Evolutionary conservation across 2,113 vertebrate species (phyloP).

Genomic region (Forbesichthys papilliferus): DNA sequence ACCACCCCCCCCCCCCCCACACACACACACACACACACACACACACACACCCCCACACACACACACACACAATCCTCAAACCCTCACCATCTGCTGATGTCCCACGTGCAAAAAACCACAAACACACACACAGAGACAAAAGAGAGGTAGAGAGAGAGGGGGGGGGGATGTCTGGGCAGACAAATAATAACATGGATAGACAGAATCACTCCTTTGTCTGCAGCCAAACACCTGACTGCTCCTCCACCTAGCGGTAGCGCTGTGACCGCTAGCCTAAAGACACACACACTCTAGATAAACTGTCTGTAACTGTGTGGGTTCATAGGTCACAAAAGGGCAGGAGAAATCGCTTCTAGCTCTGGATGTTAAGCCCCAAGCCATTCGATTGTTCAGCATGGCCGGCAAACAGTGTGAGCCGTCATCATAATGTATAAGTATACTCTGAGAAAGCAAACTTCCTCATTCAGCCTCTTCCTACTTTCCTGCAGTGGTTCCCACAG

Average conservation of each 20-base stretch:
- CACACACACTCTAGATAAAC: background rate
- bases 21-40: constrained; percentile 35
- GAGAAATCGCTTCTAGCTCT: constrained; percentile 27
- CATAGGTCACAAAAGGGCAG: constrained; percentile 46
- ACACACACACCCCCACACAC: constrained; percentile 46
- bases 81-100: constrained; percentile 62
- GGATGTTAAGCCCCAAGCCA: constrained; percentile 22
- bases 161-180: constrained; percentile 19
- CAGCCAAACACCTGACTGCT: constrained; percentile 11
- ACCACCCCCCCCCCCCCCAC: constrained; percentile 67
- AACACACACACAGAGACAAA: constrained; percentile 28
- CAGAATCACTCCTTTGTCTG: constrained; percentile 42
- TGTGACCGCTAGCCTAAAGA: background rate
- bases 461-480: background rate
- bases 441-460: background rate
- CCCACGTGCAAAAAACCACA: constrained; percentile 12
- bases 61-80: background rate
- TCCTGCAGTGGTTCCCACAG: background rate
- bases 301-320: constrained; percentile 1
- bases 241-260: background rate
- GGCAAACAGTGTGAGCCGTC: background rate
- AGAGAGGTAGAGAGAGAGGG: constrained; percentile 11
- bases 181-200: constrained; percentile 45
- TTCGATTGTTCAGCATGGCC: background rate
- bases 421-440: background rate